Evolutionary conservation across 2,797 vertebrate genomes (phyloP).

Genomic region (Thripadectes ignobilis): DNA sequence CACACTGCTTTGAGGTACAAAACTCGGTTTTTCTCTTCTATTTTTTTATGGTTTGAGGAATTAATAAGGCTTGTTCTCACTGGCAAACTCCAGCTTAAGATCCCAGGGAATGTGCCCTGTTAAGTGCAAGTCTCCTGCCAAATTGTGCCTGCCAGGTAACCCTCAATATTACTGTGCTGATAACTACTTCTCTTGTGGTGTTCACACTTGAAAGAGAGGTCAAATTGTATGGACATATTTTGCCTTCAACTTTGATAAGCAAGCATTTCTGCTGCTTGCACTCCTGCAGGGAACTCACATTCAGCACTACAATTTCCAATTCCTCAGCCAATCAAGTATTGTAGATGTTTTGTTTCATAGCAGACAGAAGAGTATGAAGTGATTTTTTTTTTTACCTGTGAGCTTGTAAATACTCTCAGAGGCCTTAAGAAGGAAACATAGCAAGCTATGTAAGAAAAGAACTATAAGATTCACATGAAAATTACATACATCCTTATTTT

Average conservation of each 20-base stretch:
- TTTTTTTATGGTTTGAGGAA: neutral
- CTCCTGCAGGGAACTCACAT: slow-evolving; percentile 5
- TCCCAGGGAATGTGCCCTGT: neutral
- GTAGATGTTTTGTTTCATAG: neutral
- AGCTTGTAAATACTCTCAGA: neutral
- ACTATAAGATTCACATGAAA: neutral
- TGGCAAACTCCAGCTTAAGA: neutral
- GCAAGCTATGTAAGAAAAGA: neutral
- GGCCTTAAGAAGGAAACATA: neutral
- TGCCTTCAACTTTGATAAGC: neutral
- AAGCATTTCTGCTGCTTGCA: neutral
- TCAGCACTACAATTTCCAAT: neutral
- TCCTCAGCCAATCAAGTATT: neutral
- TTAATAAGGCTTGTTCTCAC: neutral
- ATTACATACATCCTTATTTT: neutral
- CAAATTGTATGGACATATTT: neutral
- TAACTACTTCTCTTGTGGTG: neutral
- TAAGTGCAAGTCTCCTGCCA: neutral
- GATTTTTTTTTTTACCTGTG: neutral
- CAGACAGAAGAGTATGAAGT: neutral
- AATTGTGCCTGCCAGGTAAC: neutral
- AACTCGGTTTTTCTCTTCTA: neutral
- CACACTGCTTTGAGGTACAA: neutral
- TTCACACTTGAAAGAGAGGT: neutral
- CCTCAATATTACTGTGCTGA: neutral